A percentile compares a stretch with the other conserved stretches of the same genome.
These are phyloP conservation scores for Dreissena rostriformis DNA, from an alignment of 1,140 invertebrate species.

Conservation along the genomic window DNA sequence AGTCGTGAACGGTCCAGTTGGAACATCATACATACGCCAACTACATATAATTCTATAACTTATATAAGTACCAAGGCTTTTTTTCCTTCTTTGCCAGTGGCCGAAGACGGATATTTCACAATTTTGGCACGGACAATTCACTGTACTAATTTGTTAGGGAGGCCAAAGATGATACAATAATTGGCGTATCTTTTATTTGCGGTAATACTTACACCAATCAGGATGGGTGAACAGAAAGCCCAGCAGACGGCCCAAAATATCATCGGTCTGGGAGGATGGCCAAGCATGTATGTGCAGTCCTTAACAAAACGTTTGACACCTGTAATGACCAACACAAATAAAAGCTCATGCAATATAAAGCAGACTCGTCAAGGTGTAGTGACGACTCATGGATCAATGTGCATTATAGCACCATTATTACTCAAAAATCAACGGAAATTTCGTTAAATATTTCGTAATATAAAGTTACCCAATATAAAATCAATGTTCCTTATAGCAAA, in stretches of 20 bases:
- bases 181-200: too few relatives aligned
- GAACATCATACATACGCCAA: too few relatives aligned
- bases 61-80: too few relatives aligned
- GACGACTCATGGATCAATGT: not conserved
- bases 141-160: not conserved
- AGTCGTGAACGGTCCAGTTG: too few relatives aligned
- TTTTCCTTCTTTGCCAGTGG: too few relatives aligned
- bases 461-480: too few relatives aligned
- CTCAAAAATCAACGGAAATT: too few relatives aligned
- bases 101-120: too few relatives aligned
- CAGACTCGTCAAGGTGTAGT: not conserved
- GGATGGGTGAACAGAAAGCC: constrained; percentile 65
- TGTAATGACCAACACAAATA: constrained; percentile 40
- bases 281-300: constrained; percentile 75
- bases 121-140: not conserved
- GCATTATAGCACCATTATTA: too few relatives aligned
- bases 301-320: constrained; percentile 83
- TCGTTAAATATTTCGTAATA: too few relatives aligned
- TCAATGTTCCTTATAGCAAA: too few relatives aligned
- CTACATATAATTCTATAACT: too few relatives aligned
- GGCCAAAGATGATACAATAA: not conserved
- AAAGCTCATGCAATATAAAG: not conserved
- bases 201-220: constrained; percentile 62
- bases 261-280: constrained; percentile 59
- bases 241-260: constrained; percentile 71